These are phyloP conservation scores for Rhabdornis inornatus DNA, from an alignment of 2,113 vertebrate species.

Conservation along the genomic window DNA sequence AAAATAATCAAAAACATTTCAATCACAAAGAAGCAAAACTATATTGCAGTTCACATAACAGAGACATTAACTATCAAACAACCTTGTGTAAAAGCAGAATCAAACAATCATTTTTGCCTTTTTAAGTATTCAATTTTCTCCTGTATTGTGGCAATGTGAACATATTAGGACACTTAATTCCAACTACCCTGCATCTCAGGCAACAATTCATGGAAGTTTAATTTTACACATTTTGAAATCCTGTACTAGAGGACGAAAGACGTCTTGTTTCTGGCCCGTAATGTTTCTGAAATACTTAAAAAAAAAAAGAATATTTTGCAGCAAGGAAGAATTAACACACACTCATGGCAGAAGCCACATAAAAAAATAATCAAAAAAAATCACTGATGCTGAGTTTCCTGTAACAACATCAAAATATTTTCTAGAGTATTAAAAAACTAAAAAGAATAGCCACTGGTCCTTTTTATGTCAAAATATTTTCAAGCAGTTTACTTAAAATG, in stretches of 20 bases:
- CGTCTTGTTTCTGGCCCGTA: neutral
- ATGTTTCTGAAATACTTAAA: neutral
- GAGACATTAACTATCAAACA: neutral
- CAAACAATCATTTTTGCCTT: neutral
- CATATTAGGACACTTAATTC: neutral
- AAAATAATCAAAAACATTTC: neutral
- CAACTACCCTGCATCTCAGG: neutral
- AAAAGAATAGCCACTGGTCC: neutral
- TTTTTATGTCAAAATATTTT: neutral
- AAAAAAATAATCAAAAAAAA: neutral
- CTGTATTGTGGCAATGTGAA: neutral
- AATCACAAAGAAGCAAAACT: neutral
- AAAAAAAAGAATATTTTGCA: neutral
- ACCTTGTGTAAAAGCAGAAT: neutral
- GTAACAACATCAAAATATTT: neutral
- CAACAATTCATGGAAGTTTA: neutral
- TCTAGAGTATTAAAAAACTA: neutral
- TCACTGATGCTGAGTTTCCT: neutral
- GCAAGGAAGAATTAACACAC: neutral
- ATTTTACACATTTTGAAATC: neutral
- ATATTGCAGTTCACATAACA: neutral
- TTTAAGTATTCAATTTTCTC: neutral
- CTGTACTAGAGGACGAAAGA: neutral
- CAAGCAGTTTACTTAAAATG: neutral
- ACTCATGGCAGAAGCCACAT: neutral